Evolutionary conservation across 2,113 vertebrate genomes (phyloP).

Genomic region (Smithornis capensis): DNA sequence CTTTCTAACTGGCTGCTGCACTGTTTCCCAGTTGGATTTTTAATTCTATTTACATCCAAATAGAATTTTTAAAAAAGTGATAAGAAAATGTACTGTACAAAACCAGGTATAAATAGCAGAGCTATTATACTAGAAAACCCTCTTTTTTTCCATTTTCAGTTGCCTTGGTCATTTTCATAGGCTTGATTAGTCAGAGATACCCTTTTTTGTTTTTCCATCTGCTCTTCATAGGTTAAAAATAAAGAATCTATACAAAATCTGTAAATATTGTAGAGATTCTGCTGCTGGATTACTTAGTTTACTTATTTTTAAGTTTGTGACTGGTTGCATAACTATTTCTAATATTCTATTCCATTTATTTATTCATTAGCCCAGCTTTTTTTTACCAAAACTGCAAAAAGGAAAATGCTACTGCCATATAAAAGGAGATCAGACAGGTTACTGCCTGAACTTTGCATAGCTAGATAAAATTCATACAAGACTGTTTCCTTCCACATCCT

Average conservation of each 20-base stretch:
- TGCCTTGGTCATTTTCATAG: neutral
- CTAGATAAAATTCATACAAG: neutral
- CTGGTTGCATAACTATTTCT: neutral
- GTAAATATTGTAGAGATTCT: neutral
- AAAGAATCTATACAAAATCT: neutral
- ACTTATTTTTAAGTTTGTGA: neutral
- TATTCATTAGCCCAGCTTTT: neutral
- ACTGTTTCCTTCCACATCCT: neutral
- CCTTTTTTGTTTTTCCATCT: neutral
- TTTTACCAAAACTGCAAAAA: neutral
- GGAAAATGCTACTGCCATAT: neutral
- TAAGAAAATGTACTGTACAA: neutral
- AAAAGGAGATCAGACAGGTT: neutral
- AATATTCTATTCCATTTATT: neutral
- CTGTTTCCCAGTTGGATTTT: neutral
- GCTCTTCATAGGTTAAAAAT: constrained; percentile 2
- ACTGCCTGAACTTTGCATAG: neutral
- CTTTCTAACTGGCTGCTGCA: neutral
- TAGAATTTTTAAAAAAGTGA: neutral
- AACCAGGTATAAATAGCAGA: neutral
- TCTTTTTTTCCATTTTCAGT: neutral
- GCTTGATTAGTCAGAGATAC: neutral
- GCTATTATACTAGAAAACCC: neutral
- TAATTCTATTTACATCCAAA: neutral
- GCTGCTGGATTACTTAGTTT: neutral